Conservation (phyloP, 1,140 invertebrate species). For the Nephila pilipes region DNA sequence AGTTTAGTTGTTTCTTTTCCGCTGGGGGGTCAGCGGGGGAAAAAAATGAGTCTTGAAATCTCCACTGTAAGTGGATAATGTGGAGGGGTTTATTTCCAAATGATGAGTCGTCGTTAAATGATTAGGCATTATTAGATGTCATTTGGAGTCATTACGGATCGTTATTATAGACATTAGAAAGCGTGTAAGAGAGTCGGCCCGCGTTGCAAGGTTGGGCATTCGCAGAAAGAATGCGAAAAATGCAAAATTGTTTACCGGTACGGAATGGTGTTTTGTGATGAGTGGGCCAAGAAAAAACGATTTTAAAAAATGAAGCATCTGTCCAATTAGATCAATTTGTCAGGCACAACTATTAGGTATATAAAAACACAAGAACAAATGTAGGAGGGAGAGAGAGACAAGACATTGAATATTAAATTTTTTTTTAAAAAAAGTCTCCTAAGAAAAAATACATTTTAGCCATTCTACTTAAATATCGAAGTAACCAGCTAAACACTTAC, state of each 20-base stretch:
- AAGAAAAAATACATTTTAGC: too few species aligned
- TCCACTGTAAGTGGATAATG: constrained; percentile 26
- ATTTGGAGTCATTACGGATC: constrained; percentile 55
- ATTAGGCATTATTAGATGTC: constrained; percentile 65
- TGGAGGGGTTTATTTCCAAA: neutral
- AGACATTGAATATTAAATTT: too few species aligned
- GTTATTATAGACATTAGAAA: constrained; percentile 50
- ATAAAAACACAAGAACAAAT: too few species aligned
- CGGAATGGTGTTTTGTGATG: neutral
- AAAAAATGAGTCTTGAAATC: neutral
- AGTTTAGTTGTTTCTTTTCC: neutral
- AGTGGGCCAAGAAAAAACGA: too few species aligned
- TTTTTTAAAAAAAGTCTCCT: too few species aligned
- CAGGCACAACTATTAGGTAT: too few species aligned
- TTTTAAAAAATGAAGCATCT: too few species aligned
- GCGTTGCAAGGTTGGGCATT: neutral
- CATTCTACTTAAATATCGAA: too few species aligned
- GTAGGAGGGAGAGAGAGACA: too few species aligned
- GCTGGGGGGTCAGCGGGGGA: neutral
- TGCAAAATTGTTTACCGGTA: constrained; percentile 14
- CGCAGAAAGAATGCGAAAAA: neutral
- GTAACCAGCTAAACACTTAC: too few species aligned
- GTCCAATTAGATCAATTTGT: too few species aligned
- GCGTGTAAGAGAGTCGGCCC: constrained; percentile 1
- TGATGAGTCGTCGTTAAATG: constrained; percentile 52